These are phyloP conservation scores for Dorcus hopei DNA, from an alignment of 2,888 invertebrate genomes.

Conservation along the genomic window DNA sequence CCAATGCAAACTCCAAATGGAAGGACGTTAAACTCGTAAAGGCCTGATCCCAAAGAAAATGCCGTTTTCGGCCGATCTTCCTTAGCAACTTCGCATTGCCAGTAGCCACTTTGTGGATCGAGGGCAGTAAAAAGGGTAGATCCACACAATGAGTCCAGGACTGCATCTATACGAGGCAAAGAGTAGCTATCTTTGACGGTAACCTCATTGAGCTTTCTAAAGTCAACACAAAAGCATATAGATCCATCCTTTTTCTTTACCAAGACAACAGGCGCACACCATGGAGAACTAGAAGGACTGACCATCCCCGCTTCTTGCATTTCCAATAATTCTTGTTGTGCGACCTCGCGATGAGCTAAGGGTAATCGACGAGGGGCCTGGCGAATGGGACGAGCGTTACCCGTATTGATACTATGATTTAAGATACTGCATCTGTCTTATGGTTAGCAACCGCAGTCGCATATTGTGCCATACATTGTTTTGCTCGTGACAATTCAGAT, in stretches of 20 bases:
- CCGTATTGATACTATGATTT: neutral
- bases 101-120: neutral
- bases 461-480: too few relatives aligned
- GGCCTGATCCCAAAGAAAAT: neutral
- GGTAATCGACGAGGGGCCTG: neutral
- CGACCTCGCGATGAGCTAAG: neutral
- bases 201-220: neutral
- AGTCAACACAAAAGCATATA: neutral
- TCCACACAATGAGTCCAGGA: too few relatives aligned
- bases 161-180: too few relatives aligned
- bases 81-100: neutral
- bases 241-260: neutral
- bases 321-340: conserved; percentile 9
- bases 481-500: too few relatives aligned
- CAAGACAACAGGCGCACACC: neutral
- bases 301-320: conserved; percentile 11
- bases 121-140: too few relatives aligned
- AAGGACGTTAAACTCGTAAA: neutral
- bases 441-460: too few relatives aligned
- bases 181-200: too few relatives aligned
- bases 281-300: conserved; percentile 7
- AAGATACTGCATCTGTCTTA: neutral
- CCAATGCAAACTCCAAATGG: neutral
- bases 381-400: neutral
- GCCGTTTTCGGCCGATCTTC: neutral